Percentiles rank a stretch among this genome's conserved stretches.
Conservation (phyloP, 2,888 invertebrate genomes). For the Heliothis peltigera region DNA sequence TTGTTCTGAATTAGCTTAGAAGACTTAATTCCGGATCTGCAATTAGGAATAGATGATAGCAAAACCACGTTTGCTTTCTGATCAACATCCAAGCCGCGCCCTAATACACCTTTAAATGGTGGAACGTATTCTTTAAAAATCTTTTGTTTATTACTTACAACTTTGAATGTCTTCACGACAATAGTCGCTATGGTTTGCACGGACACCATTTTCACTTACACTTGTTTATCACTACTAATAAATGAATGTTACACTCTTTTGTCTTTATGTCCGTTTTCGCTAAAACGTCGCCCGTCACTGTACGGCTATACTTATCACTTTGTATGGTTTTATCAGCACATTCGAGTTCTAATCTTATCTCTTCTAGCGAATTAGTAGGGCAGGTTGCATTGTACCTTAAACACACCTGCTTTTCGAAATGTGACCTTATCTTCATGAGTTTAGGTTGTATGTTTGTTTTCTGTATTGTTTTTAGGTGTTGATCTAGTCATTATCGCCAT, state of each 20-base stretch:
- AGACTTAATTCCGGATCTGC: no score
- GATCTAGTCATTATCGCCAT: conserved; percentile 52
- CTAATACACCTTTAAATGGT: not conserved
- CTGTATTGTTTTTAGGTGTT: conserved; percentile 35
- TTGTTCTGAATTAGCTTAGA: no score
- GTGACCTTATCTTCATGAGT: conserved; percentile 9
- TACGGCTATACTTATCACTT: conserved; percentile 78
- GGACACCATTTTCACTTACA: conserved; percentile 92
- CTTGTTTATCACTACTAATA: conserved; percentile 59
- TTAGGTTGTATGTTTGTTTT: conserved; percentile 21
- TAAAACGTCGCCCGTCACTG: conserved; percentile 79
- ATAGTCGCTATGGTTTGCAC: conserved; percentile 95
- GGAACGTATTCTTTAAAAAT: not conserved
- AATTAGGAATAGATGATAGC: not conserved
- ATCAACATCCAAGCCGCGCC: conserved; percentile 38
- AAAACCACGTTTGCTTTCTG: not conserved
- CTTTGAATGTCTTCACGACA: conserved; percentile 94
- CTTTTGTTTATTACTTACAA: conserved; percentile 90
- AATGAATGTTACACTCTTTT: conserved; percentile 67
- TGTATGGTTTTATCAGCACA: conserved; percentile 77
- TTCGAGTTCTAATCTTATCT: conserved; percentile 84
- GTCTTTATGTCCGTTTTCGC: conserved; percentile 79
- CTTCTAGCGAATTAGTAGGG: conserved; percentile 84
- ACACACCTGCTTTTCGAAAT: conserved; percentile 36
- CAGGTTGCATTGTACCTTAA: conserved; percentile 74